phyloP scores from a whole-genome alignment of 2,888 invertebrate species.

The Odontothrips loti region DNA sequence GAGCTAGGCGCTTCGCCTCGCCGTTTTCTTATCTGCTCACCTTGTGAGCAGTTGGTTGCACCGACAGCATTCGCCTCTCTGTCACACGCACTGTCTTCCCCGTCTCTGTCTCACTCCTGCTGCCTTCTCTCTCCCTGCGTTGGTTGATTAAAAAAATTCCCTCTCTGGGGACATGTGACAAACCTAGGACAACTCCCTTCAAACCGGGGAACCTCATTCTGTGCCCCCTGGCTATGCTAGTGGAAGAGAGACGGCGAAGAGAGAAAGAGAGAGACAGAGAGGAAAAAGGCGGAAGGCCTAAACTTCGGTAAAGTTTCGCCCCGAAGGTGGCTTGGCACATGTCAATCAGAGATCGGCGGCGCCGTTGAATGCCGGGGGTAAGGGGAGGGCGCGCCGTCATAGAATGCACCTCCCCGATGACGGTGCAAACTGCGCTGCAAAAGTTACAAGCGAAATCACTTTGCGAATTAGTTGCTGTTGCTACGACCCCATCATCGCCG shows the following conservation, averaged over 20 bases:
- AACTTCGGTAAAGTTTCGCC: not conserved
- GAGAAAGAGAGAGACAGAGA: not conserved
- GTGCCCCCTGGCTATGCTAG: not conserved
- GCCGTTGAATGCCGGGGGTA: not conserved
- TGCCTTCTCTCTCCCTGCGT: not conserved
- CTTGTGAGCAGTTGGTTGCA: too few species aligned
- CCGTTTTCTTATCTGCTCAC: not conserved
- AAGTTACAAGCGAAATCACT: not conserved
- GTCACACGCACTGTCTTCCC: too few species aligned
- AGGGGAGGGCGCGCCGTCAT: not conserved
- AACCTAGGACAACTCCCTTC: not conserved
- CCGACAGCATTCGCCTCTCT: too few species aligned
- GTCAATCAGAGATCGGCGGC: not conserved
- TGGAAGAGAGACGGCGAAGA: not conserved
- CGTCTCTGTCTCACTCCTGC: too few species aligned
- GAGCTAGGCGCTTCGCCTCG: not conserved
- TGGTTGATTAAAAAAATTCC: not conserved
- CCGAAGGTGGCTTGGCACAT: conserved; percentile 5
- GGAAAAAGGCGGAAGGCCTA: not conserved
- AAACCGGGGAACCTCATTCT: too few species aligned
- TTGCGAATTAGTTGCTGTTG: not conserved
- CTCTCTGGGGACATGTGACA: not conserved
- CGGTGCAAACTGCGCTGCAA: not conserved
- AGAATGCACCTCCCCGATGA: not conserved
- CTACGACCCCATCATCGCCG: not conserved